Evolutionary conservation across 2,888 invertebrate species (phyloP).

Genomic region (Meiosimyza platycephala): DNA sequence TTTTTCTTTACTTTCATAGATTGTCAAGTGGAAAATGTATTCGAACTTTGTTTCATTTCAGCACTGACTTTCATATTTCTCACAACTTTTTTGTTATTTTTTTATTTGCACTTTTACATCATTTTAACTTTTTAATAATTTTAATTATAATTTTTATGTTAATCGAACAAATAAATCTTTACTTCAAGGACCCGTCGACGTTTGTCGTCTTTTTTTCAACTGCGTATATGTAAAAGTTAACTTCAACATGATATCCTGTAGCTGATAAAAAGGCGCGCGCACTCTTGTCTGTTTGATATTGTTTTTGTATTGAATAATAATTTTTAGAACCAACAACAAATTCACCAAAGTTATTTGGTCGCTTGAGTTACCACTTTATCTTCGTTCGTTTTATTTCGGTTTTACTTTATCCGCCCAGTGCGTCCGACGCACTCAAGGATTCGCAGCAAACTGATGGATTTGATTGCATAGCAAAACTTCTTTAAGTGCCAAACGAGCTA

Average conservation of each 20-base stretch:
- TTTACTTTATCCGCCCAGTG: slow-evolving; percentile 28
- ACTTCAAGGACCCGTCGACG: slow-evolving; percentile 15
- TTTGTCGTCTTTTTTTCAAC: neutral
- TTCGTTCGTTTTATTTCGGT: neutral
- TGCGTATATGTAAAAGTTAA: slow-evolving; percentile 20
- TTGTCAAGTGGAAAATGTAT: too few relatives aligned
- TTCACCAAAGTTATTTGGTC: slow-evolving; percentile 9
- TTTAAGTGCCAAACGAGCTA: neutral
- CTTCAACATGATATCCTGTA: slow-evolving; percentile 12
- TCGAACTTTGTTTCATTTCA: too few relatives aligned
- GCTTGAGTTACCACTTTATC: too few relatives aligned
- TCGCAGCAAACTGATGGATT: slow-evolving; percentile 56
- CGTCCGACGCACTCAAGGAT: slow-evolving; percentile 59
- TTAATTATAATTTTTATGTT: neutral
- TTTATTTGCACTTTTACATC: too few relatives aligned
- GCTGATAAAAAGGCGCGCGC: slow-evolving; percentile 22
- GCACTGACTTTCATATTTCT: too few relatives aligned
- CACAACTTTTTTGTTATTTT: too few relatives aligned
- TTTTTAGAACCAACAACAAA: slow-evolving; percentile 8
- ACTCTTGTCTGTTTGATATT: slow-evolving; percentile 21
- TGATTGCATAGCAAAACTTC: neutral
- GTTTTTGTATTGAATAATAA: slow-evolving; percentile 17
- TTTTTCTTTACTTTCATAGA: too few relatives aligned
- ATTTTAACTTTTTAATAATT: neutral
- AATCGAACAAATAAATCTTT: slow-evolving; percentile 7